A percentile compares a stretch with the other conserved stretches of the same genome.
Evolutionary conservation across 2,888 invertebrate species (phyloP).

Genomic region (Folsomia candida): DNA sequence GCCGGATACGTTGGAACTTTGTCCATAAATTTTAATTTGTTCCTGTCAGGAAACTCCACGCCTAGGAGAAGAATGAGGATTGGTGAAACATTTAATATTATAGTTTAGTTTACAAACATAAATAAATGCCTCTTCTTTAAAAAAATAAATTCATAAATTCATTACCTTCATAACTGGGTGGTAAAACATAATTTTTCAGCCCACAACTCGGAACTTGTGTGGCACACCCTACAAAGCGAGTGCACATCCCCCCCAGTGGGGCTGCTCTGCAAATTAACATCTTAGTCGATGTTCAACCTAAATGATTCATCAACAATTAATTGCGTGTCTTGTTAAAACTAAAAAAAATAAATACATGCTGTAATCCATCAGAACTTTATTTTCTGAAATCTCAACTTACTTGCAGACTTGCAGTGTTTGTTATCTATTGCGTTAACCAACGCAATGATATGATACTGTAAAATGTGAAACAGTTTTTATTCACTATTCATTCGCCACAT

Average conservation of each 20-base stretch:
- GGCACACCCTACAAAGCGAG: not conserved
- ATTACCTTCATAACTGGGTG: slow-evolving; percentile 66
- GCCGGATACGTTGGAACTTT: slow-evolving; percentile 70
- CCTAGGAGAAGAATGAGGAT: slow-evolving; percentile 58
- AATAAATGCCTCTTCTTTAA: not conserved
- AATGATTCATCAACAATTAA: too few relatives aligned
- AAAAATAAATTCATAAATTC: not conserved
- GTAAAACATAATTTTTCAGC: slow-evolving; percentile 68
- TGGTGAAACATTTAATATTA: not conserved
- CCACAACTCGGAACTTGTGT: slow-evolving; percentile 54
- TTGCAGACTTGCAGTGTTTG: too few relatives aligned
- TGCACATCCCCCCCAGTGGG: too few relatives aligned
- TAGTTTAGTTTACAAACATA: slow-evolving; percentile 21
- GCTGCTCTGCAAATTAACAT: not conserved
- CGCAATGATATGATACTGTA: too few relatives aligned
- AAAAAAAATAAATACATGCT: too few relatives aligned
- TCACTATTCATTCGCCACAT: too few relatives aligned
- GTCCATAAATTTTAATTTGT: slow-evolving; percentile 67
- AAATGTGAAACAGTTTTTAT: too few relatives aligned
- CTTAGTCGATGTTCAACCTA: not conserved
- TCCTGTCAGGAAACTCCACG: slow-evolving; percentile 70
- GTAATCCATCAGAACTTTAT: too few relatives aligned
- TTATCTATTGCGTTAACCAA: too few relatives aligned
- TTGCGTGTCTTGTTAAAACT: too few relatives aligned
- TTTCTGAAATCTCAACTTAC: too few relatives aligned